phyloP scores from a whole-genome alignment of 2,888 invertebrate genomes.

The Doris montereyensis region DNA sequence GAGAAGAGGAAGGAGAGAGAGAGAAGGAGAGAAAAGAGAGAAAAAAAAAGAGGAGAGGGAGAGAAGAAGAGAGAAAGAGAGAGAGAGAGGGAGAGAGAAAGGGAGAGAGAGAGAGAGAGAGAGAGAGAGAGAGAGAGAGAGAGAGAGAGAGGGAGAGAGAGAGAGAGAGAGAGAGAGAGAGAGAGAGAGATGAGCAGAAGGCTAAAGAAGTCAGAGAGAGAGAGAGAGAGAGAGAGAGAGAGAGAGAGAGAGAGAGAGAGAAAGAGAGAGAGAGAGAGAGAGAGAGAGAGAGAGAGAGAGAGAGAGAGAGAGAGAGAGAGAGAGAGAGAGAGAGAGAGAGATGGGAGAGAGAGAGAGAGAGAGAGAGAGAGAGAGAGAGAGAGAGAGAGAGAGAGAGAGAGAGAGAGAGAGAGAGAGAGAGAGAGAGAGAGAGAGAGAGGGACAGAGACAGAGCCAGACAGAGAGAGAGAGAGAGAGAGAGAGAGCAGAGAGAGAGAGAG shows the following conservation, averaged over 20 bases:
- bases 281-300: constrained; percentile 12
- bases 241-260: neutral
- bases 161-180: neutral
- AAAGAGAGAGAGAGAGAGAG: neutral
- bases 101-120: neutral
- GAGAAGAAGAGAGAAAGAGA: too few species aligned
- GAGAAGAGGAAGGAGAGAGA: too few species aligned
- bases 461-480: neutral
- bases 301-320: constrained; percentile 21
- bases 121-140: neutral
- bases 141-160: neutral
- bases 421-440: neutral
- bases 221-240: neutral
- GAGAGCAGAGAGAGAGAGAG: constrained; percentile 18
- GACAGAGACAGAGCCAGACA: neutral
- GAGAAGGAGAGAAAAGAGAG: too few species aligned
- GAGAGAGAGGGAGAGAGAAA: neutral
- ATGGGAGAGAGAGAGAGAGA: neutral
- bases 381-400: neutral
- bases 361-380: neutral
- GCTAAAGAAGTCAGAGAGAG: neutral
- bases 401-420: neutral
- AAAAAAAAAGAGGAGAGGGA: too few species aligned
- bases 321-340: constrained; percentile 7
- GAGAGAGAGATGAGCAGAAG: neutral